A percentile compares a stretch with the other conserved stretches of the same genome.
Evolutionary conservation across 2,113 vertebrate genomes (phyloP).

Genomic region (Pseudopipra pipra): DNA sequence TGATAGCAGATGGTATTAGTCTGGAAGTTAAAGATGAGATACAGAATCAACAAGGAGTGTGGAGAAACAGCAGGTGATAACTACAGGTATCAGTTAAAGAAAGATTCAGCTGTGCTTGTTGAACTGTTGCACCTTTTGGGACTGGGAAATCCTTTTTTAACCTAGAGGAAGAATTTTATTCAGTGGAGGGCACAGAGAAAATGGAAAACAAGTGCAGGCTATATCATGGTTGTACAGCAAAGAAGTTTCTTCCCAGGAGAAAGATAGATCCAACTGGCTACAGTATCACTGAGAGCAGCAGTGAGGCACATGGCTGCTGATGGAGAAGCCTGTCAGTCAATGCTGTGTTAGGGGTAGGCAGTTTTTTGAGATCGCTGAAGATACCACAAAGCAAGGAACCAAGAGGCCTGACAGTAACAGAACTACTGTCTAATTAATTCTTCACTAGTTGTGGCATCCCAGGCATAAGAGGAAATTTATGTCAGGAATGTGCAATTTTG

Average conservation of each 20-base stretch:
- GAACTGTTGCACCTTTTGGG: not conserved
- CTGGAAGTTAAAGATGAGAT: not conserved
- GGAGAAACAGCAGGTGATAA: not conserved
- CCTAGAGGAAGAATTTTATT: not conserved
- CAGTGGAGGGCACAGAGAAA: not conserved
- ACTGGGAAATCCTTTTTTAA: not conserved
- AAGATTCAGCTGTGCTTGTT: not conserved
- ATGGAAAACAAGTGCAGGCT: not conserved
- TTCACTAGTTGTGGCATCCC: not conserved
- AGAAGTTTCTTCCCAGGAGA: not conserved
- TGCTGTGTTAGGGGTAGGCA: not conserved
- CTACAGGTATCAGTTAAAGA: not conserved
- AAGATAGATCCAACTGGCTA: not conserved
- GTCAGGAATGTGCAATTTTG: not conserved
- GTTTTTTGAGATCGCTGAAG: not conserved
- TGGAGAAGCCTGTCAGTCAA: not conserved
- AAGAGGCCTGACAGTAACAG: not conserved
- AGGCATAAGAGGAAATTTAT: not conserved
- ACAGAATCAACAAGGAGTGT: not conserved
- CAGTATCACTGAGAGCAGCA: not conserved
- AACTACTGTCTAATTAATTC: not conserved
- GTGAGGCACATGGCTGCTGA: not conserved
- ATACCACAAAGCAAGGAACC: not conserved
- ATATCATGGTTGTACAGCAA: not conserved
- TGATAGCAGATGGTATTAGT: not conserved